A percentile compares a stretch with the other conserved stretches of the same genome.
These are phyloP conservation scores for Synchiropus splendidus DNA, from an alignment of 2,113 vertebrate genomes.

Conservation along the genomic window DNA sequence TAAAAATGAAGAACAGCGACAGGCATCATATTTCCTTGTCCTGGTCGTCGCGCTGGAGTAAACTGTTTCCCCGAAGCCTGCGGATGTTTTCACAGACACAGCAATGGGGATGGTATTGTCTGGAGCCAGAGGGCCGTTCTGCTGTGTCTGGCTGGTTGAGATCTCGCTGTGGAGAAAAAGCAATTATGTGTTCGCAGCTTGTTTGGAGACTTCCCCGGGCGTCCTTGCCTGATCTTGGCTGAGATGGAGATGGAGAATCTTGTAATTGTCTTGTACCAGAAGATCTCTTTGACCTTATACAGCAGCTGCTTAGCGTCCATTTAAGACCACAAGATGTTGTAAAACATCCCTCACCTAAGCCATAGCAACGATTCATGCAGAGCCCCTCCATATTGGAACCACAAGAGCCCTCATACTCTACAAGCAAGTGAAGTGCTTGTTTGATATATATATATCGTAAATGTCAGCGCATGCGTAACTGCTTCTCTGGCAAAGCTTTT, in stretches of 20 bases:
- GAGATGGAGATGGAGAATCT: conserved; percentile 18
- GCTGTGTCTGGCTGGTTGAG: conserved; percentile 25
- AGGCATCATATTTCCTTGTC: neutral
- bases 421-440: no score
- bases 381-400: no score
- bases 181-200: conserved; percentile 40
- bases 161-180: conserved; percentile 34
- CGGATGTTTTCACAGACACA: conserved; percentile 7
- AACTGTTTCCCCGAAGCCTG: conserved; percentile 19
- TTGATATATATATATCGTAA: no score
- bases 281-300: conserved; percentile 10
- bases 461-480: no score
- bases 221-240: conserved; percentile 29
- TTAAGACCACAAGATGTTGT: no score
- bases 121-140: conserved; percentile 40
- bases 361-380: no score
- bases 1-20: neutral
- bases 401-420: no score
- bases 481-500: no score
- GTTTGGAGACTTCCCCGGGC: conserved; percentile 26
- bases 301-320: no score
- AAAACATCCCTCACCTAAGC: no score
- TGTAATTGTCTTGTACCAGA: conserved; percentile 20
- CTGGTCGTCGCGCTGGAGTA: conserved; percentile 7
- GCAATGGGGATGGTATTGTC: conserved; percentile 26